A percentile compares a stretch with the other conserved stretches of the same genome.
These are phyloP conservation scores for Pogonomyrmex barbatus DNA, from an alignment of 1,140 invertebrate genomes.

Conservation along the genomic window DNA sequence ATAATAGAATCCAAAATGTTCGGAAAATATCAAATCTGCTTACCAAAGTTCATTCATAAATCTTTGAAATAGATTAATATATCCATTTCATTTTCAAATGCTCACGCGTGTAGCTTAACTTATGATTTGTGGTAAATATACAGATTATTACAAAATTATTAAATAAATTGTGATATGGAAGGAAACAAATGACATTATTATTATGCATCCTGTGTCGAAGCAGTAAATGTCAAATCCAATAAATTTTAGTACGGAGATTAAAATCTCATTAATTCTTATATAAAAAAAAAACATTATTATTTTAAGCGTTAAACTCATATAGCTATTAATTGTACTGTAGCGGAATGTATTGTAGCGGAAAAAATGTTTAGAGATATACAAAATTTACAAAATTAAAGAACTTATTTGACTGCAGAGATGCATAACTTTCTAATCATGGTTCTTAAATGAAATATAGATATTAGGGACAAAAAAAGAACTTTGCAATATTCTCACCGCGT, in stretches of 20 bases:
- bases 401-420: neutral
- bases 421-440: conserved; percentile 15
- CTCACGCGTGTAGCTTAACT: neutral
- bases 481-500: conserved; percentile 44
- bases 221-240: neutral
- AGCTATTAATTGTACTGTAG: neutral
- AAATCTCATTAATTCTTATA: neutral
- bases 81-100: conserved; percentile 6
- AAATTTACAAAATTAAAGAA: conserved; percentile 1
- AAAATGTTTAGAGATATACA: neutral
- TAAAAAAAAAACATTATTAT: conserved; percentile 5
- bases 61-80: conserved; percentile 10
- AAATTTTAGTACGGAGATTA: conserved; percentile 12
- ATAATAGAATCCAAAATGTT: neutral
- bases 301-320: neutral
- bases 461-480: conserved; percentile 1
- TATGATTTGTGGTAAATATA: conserved; percentile 3
- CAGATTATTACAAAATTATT: conserved; percentile 1
- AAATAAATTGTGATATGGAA: neutral
- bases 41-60: neutral
- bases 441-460: conserved; percentile 22
- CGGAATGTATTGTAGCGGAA: neutral
- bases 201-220: neutral
- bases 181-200: neutral
- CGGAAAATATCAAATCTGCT: neutral